Evolutionary conservation across 2,113 vertebrate genomes (phyloP).

Genomic region (Excalfactoria chinensis): DNA sequence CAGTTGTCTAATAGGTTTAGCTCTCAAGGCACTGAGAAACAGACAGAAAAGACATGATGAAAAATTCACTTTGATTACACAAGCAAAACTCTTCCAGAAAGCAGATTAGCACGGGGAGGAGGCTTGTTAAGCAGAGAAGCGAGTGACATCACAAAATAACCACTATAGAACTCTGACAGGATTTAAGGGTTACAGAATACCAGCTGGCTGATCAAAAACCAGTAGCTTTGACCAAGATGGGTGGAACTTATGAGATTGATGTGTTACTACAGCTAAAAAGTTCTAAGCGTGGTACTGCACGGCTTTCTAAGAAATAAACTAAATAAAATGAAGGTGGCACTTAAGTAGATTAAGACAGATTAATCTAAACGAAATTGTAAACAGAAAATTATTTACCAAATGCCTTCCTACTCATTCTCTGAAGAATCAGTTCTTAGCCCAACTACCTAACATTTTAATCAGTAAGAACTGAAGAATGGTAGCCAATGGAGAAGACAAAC

Average conservation of each 20-base stretch:
- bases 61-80: not conserved
- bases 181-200: not conserved
- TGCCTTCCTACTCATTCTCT: not conserved
- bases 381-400: not conserved
- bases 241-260: not conserved
- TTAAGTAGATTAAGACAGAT: not conserved
- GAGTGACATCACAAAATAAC: not conserved
- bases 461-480: not conserved
- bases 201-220: not conserved
- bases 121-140: not conserved
- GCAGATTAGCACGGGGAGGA: not conserved
- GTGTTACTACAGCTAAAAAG: not conserved
- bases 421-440: not conserved
- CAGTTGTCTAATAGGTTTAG: not conserved
- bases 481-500: not conserved
- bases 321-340: not conserved
- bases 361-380: not conserved
- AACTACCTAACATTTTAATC: not conserved
- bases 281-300: not conserved
- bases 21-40: not conserved
- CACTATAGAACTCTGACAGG: not conserved
- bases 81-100: slow-evolving; percentile 4
- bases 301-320: not conserved
- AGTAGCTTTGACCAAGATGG: not conserved
- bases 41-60: not conserved